phyloP scores from a whole-genome alignment of 1,140 invertebrate genomes.

The Plodia interpunctella region DNA sequence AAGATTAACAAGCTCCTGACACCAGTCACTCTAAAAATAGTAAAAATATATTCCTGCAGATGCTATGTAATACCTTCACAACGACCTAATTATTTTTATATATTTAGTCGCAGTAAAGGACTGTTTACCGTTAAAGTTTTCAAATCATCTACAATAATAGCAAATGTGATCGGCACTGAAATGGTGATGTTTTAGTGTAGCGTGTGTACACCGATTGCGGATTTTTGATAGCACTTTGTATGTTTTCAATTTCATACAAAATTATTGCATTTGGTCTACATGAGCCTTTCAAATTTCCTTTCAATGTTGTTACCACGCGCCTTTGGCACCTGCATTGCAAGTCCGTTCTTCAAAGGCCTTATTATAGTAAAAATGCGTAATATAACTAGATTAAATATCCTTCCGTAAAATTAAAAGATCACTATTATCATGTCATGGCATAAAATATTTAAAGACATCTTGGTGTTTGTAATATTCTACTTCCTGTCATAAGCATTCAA shows the following conservation, averaged over 20 bases:
- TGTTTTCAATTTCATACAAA: no score
- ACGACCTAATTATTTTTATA: no score
- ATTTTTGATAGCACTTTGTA: no score
- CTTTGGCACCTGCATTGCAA: constrained; percentile 13
- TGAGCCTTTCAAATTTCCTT: neutral
- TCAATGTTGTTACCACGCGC: constrained; percentile 9
- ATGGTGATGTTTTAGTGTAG: no score
- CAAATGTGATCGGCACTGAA: no score
- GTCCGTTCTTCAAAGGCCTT: neutral
- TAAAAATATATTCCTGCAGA: neutral
- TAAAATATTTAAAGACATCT: neutral
- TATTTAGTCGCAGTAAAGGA: no score
- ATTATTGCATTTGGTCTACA: no score
- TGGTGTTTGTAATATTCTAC: neutral
- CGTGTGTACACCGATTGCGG: no score
- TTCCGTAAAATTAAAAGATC: neutral
- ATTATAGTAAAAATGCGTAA: neutral
- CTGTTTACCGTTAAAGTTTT: no score
- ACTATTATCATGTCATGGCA: no score
- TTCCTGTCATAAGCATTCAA: neutral
- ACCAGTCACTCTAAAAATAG: constrained; percentile 16
- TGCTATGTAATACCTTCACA: no score
- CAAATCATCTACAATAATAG: no score
- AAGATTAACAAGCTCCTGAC: constrained; percentile 32
- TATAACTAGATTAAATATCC: neutral